Base-by-base conservation (phyloP, 2,888 invertebrate species). In the Laothoe populi region DNA sequence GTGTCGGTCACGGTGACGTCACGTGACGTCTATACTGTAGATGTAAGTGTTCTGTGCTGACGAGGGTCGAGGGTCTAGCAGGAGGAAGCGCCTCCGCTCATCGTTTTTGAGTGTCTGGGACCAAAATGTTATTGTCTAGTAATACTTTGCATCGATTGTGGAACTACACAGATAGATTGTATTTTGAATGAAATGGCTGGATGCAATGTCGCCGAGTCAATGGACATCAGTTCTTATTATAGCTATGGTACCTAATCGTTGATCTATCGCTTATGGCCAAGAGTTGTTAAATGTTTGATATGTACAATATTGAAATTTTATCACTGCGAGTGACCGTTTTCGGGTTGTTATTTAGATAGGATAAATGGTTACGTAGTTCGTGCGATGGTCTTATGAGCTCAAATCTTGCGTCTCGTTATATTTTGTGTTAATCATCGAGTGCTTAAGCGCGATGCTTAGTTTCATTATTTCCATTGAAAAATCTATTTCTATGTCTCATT, bases 331-430 rank as follows among this genome's bases (percentile, higher is more conserved):
- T 86, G 87, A 81, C 81, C 84, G 84, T 83, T 83, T 77, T 79
- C 78, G 83, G 80, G 77, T 84, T 85, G 88, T 87, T 88, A 82
- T 78, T 72, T 88, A 88, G 86, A 76, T 89, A 88, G 83, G 75
- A 79, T 79, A 83, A 86, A 87, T 86, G 81, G 86, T 88, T 79
- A 77, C 68, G 74, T 77, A 77, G 72, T 69, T 60, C 64, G 59
- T 74, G 68, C 62, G 74, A 72, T 73, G 67, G 72, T 75, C 75
- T 75, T 73, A 74, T 79, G 84, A 86, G 88, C 87, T 88, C 88
- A 86, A 87, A 85, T 82, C 74, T 78, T 83, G 83, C 82, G 84
- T 35, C 53, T 53, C 53, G 53, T 53, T 53, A 85, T 82, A 81
- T 84, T 78, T 77, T 80, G 76, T 71, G 64, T 64, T 66, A 62